Conservation (phyloP, 1,140 invertebrate species). For the Pinna nobilis region DNA sequence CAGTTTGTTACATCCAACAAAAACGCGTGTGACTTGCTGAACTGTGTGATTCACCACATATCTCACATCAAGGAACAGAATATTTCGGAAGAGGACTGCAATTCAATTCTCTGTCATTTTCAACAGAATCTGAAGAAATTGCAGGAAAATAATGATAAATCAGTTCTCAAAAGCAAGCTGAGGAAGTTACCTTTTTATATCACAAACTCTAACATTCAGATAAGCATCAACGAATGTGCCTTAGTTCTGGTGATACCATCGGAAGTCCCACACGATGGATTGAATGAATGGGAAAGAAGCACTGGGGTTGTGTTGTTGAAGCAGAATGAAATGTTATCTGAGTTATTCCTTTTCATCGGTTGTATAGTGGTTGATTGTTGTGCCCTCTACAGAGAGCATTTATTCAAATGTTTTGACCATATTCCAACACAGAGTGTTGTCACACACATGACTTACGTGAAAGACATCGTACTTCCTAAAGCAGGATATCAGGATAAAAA, state of each 20-base stretch:
- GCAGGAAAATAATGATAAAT: too few species aligned
- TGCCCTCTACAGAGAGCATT: slow-evolving; percentile 35
- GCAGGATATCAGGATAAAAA: neutral
- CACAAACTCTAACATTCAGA: too few species aligned
- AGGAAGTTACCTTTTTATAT: too few species aligned
- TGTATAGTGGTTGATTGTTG: neutral
- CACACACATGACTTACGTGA: slow-evolving; percentile 37
- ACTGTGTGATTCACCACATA: too few species aligned
- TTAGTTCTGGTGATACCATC: slow-evolving; percentile 18
- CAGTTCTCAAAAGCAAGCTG: too few species aligned
- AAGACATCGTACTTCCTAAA: neutral
- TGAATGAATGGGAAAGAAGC: slow-evolving; percentile 11
- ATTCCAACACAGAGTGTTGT: slow-evolving; percentile 18
- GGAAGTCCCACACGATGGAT: slow-evolving; percentile 19
- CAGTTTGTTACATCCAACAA: too few species aligned
- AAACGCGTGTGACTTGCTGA: too few species aligned
- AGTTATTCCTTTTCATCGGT: slow-evolving; percentile 19
- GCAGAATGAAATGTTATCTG: neutral
- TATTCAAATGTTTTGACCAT: slow-evolving; percentile 27
- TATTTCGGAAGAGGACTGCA: too few species aligned
- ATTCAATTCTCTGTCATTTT: too few species aligned
- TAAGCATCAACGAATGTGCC: neutral
- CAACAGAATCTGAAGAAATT: too few species aligned
- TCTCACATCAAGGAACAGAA: too few species aligned
- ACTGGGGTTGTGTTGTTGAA: slow-evolving; percentile 19